Conservation (phyloP, 1,140 invertebrate genomes). For the Cotesia glomerata region DNA sequence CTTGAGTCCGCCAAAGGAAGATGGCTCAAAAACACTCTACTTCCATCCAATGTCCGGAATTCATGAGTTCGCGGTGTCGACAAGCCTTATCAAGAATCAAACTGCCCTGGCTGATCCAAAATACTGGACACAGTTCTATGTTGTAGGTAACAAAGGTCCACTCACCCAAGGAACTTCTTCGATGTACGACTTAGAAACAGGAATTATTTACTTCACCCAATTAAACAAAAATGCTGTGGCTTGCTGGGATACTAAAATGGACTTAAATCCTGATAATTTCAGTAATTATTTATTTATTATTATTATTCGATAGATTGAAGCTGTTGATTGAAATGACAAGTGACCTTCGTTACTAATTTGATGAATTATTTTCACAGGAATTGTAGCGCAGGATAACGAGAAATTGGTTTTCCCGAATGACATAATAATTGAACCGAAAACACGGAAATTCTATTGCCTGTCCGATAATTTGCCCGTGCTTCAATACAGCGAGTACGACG, state of each 20-base stretch:
- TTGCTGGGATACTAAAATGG: slow-evolving; percentile 73
- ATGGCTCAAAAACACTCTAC: slow-evolving; percentile 71
- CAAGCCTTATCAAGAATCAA: slow-evolving; percentile 73
- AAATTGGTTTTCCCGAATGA: slow-evolving; percentile 60
- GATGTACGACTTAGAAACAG: slow-evolving; percentile 67
- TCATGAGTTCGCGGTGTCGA: slow-evolving; percentile 77
- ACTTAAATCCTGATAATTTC: slow-evolving; percentile 59
- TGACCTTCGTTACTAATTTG: too few relatives aligned
- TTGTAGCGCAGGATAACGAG: slow-evolving; percentile 50
- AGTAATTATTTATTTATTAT: slow-evolving; percentile 37
- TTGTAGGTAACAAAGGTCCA: slow-evolving; percentile 68
- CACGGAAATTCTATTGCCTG: slow-evolving; percentile 69
- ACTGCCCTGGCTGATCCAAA: slow-evolving; percentile 60
- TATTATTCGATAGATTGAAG: too few relatives aligned
- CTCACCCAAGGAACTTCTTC: slow-evolving; percentile 65
- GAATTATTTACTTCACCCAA: slow-evolving; percentile 72
- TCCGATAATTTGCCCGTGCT: slow-evolving; percentile 72
- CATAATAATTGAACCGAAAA: slow-evolving; percentile 44
- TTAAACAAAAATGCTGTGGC: slow-evolving; percentile 71
- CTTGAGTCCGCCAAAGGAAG: slow-evolving; percentile 65
- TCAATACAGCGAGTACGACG: slow-evolving; percentile 66
- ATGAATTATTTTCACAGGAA: slow-evolving; percentile 43
- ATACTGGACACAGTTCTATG: slow-evolving; percentile 52
- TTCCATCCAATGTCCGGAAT: slow-evolving; percentile 79
- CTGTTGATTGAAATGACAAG: too few relatives aligned